Percentiles rank a stretch among this genome's conserved stretches.
phyloP scores from a whole-genome alignment of 2,113 vertebrate genomes.

The Cheilinus undulatus region DNA sequence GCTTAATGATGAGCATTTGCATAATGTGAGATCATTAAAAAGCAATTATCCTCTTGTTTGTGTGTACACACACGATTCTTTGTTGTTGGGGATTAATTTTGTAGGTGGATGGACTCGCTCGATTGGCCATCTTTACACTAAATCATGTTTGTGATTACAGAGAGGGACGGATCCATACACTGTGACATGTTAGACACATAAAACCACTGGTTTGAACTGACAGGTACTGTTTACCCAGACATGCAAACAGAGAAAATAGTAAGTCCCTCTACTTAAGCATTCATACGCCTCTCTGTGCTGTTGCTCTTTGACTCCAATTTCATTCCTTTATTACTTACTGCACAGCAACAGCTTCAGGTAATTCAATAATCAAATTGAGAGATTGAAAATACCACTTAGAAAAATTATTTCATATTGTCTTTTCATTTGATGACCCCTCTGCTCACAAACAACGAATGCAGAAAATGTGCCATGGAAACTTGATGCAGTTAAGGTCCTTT shows the following conservation, averaged over 20 bases:
- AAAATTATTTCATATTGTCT: background rate
- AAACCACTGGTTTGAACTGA: conserved; percentile 29
- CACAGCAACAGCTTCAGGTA: conserved; percentile 1
- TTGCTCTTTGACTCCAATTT: conserved; percentile 36
- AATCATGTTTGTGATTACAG: conserved; percentile 53
- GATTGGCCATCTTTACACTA: conserved; percentile 50
- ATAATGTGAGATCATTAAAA: conserved; percentile 95
- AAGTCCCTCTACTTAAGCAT: conserved; percentile 31
- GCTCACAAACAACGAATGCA: background rate
- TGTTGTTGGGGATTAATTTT: conserved; percentile 65
- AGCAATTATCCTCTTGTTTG: conserved; percentile 86
- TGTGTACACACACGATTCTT: conserved; percentile 47
- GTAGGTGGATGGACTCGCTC: conserved; percentile 31
- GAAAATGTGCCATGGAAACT: background rate
- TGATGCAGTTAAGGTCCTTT: background rate
- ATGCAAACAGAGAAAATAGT: conserved; percentile 8
- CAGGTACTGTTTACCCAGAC: conserved; percentile 12
- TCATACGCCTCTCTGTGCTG: conserved; percentile 9
- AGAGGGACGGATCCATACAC: conserved; percentile 37
- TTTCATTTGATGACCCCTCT: conserved; percentile 10
- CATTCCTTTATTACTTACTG: conserved; percentile 22
- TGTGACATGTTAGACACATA: conserved; percentile 30
- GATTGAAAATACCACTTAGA: conserved; percentile 17
- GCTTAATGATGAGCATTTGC: conserved; percentile 89
- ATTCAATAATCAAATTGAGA: conserved; percentile 28